Percentiles rank a stretch among this genome's conserved stretches.
These are phyloP conservation scores for Cygnus atratus DNA, from an alignment of 2,113 vertebrate species.

Conservation along the genomic window DNA sequence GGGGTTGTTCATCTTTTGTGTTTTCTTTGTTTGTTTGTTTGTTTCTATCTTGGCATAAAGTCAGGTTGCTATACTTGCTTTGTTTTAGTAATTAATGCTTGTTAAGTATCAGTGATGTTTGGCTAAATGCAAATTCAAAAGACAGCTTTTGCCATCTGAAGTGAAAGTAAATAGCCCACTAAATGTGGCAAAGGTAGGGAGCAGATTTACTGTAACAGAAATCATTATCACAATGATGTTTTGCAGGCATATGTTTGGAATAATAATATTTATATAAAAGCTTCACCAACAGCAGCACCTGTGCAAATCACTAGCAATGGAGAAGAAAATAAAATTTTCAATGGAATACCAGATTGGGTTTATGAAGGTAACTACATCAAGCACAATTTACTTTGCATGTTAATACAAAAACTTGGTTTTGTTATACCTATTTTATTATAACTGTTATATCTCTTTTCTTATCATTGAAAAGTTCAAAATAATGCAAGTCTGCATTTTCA, in stretches of 20 bases:
- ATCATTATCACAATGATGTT: not conserved
- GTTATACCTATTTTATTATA: not conserved
- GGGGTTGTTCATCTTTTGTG: not conserved
- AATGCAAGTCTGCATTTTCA: not conserved
- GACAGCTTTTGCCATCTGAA: not conserved
- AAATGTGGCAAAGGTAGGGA: not conserved
- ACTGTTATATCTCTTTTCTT: not conserved
- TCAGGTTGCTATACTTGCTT: not conserved
- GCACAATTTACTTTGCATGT: not conserved
- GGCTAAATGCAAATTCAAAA: not conserved
- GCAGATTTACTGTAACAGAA: not conserved
- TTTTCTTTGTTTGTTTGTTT: not conserved
- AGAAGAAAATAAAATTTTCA: constrained; percentile 85
- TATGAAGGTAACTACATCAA: constrained; percentile 87
- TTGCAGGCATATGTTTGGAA: constrained; percentile 87
- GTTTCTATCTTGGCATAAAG: not conserved
- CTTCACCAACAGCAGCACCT: constrained; percentile 55
- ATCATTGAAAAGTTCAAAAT: not conserved
- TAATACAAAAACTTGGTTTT: not conserved
- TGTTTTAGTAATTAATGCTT: not conserved
- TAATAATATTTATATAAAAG: constrained; percentile 88
- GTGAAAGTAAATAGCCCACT: not conserved
- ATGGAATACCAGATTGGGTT: constrained; percentile 94
- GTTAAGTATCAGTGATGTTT: not conserved
- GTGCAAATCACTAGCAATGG: constrained; percentile 83